These are phyloP conservation scores for Pachypsylla venusta DNA, from an alignment of 1,140 invertebrate species.

Conservation along the genomic window DNA sequence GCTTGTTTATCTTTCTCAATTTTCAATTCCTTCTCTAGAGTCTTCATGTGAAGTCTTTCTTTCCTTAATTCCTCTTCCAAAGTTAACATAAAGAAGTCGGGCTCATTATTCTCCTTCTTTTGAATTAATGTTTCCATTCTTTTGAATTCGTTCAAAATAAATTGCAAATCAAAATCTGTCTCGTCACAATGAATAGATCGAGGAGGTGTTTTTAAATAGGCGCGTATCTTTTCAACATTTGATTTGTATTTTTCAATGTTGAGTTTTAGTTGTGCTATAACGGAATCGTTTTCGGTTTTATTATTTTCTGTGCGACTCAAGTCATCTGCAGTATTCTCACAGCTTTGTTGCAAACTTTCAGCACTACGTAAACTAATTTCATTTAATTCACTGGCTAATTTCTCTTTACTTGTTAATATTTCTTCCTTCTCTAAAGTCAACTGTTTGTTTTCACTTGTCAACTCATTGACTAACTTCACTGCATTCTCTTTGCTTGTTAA, in stretches of 20 bases:
- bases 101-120: background rate
- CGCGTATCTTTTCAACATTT: background rate
- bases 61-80: background rate
- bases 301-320: too few relatives aligned
- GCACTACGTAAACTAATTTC: too few relatives aligned
- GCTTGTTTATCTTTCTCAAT: slow-evolving; percentile 22
- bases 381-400: too few relatives aligned
- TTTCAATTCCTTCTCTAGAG: slow-evolving; percentile 24
- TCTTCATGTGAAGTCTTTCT: background rate
- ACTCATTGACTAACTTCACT: too few relatives aligned
- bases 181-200: background rate
- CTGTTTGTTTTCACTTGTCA: too few relatives aligned
- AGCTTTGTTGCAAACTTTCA: too few relatives aligned
- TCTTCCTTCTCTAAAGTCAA: too few relatives aligned
- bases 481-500: too few relatives aligned
- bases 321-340: too few relatives aligned
- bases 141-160: background rate
- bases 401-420: too few relatives aligned
- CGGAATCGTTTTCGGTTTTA: background rate
- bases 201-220: background rate
- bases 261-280: background rate
- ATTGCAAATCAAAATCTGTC: background rate
- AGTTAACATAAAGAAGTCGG: slow-evolving; percentile 9
- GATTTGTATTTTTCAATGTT: background rate
- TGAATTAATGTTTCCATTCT: background rate